These are phyloP conservation scores for Prionace glauca DNA, from an alignment of 2,797 vertebrate species.

Conservation along the genomic window DNA sequence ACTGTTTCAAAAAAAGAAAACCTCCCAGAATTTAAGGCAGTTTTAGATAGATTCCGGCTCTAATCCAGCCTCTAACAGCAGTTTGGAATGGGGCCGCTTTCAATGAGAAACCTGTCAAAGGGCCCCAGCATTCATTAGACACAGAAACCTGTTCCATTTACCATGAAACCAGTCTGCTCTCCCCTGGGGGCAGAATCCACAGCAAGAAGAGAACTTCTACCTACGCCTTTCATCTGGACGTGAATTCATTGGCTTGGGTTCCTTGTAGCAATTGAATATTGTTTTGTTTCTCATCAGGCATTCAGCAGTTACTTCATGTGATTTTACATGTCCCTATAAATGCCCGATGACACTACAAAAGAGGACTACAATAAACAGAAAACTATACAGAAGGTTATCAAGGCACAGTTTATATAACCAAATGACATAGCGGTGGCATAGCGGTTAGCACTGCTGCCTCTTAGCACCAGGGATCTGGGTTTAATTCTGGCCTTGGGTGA, in stretches of 20 bases:
- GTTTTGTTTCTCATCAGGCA: background rate
- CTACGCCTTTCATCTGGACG: background rate
- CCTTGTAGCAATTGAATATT: background rate
- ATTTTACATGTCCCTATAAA: background rate
- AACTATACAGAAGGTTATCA: background rate
- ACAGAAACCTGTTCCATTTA: conserved; percentile 18
- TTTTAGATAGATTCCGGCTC: background rate
- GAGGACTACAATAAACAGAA: background rate
- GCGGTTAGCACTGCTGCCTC: background rate
- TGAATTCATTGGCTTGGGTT: conserved; percentile 2
- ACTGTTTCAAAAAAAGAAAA: background rate
- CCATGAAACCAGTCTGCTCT: background rate
- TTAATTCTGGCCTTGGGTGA: too few species aligned
- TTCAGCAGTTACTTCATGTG: background rate
- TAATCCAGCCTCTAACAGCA: background rate
- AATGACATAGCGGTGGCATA: too few species aligned
- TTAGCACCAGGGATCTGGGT: background rate
- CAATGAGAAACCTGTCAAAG: conserved; percentile 3
- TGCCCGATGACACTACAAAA: background rate
- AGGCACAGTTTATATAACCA: background rate
- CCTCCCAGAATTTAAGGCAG: background rate
- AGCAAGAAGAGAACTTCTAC: background rate
- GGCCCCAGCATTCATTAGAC: background rate
- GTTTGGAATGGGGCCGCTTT: background rate
- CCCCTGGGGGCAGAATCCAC: conserved; percentile 22